These are phyloP conservation scores for Leptinotarsa rubiginosa DNA, from an alignment of 2,888 invertebrate genomes.

Conservation along the genomic window DNA sequence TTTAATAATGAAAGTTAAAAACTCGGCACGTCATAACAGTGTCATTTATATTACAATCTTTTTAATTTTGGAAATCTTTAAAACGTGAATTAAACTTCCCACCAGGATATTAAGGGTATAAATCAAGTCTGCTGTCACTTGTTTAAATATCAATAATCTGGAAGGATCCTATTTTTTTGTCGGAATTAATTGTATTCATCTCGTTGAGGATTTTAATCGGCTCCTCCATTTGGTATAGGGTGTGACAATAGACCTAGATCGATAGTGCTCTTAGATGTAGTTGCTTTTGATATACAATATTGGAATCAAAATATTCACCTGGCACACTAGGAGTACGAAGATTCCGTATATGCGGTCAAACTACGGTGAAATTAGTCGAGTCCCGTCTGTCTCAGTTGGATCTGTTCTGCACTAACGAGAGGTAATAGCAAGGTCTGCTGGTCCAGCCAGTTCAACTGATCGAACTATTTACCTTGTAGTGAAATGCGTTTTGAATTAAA, in stretches of 20 bases:
- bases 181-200: slow-evolving; percentile 7
- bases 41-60: slow-evolving; percentile 64
- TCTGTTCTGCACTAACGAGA: too few relatives aligned
- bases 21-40: slow-evolving; percentile 62
- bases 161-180: slow-evolving; percentile 15
- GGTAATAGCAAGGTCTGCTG: too few relatives aligned
- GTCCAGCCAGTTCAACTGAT: too few relatives aligned
- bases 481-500: too few relatives aligned
- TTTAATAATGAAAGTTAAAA: slow-evolving; percentile 63
- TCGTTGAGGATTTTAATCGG: background rate
- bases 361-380: too few relatives aligned
- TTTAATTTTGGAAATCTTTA: slow-evolving; percentile 64
- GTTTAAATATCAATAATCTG: slow-evolving; percentile 62
- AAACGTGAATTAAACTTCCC: slow-evolving; percentile 62
- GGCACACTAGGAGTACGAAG: too few relatives aligned
- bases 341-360: too few relatives aligned
- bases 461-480: too few relatives aligned
- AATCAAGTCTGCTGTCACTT: slow-evolving; percentile 62
- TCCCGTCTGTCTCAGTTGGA: too few relatives aligned
- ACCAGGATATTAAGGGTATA: slow-evolving; percentile 63
- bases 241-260: background rate
- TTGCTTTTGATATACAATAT: background rate
- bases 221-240: background rate
- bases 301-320: too few relatives aligned
- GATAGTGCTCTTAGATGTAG: background rate